Base-by-base conservation (phyloP, 2,888 invertebrate species). In the Bellardia pandia region DNA sequence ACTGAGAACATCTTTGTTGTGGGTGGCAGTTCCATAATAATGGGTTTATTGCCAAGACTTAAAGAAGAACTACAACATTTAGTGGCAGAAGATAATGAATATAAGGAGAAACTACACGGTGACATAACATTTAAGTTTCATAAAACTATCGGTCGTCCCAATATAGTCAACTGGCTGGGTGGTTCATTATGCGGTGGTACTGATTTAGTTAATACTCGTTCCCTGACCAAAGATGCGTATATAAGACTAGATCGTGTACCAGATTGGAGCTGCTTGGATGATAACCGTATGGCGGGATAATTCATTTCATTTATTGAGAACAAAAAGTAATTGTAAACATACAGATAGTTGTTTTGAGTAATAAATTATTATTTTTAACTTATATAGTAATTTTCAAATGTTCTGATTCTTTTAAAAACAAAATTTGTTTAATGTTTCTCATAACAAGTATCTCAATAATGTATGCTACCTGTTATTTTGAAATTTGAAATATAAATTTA, bases 141-240 rank as follows among this genome's bases (percentile, higher is more conserved):
- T 94, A 93, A 94, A 3, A 94, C 97, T 53, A 97, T 98, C 16
- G 96, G 96, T 48, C 96, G 96, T 92, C 96, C 96, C 81, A 98
- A 98, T 94, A 96, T 96, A 91, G 95, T 96, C 13, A 96, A 97
- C 56, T 99, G 99, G 98, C 94, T 97, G 42, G 98, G 98, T 92
- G 97, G 96, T 78, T 96, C 97, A 9, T 95, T 97, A 89, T 96
- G 97, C 92, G 97, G 97, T 66, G 96, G 96, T 51, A 96, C 97
- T 2, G 97, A 97, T 91, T 95, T 96, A 85, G 94, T 97, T 48
- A 94, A 95, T 51, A 95, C 95, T 79, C 95, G 96, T 64, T 97
- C 96, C 13, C 92, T 97, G 62, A 95, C 96, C 0, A 96, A 96
- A 89, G 98, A 98, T 90, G 94, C 94, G 75, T 98, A 96, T 94